Evolutionary conservation across 1,140 invertebrate genomes (phyloP).

Genomic region (Nomia melanderi): DNA sequence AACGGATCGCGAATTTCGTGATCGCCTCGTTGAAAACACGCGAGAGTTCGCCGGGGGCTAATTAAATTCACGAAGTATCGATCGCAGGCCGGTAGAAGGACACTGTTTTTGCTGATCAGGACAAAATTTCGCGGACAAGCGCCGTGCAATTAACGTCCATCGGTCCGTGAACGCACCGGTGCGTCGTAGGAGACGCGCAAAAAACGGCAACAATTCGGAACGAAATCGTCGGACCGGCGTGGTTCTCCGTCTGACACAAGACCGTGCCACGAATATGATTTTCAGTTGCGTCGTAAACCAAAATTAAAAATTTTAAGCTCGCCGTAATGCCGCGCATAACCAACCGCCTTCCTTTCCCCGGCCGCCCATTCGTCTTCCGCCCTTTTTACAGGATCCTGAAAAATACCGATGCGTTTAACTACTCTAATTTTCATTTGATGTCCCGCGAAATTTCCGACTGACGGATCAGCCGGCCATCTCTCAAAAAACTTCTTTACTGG

Average conservation of each 20-base stretch:
- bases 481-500: background rate
- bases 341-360: background rate
- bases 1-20: constrained; percentile 34
- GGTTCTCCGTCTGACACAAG: background rate
- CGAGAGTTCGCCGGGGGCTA: background rate
- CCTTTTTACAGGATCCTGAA: background rate
- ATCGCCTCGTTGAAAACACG: constrained; percentile 14
- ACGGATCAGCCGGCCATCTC: no score
- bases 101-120: constrained; percentile 2
- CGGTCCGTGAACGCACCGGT: background rate
- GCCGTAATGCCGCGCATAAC: constrained; percentile 9
- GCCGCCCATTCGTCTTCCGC: background rate
- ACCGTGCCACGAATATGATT: constrained; percentile 34
- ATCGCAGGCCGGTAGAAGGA: background rate
- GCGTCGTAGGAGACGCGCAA: background rate
- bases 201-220: background rate
- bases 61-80: constrained; percentile 37
- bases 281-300: constrained; percentile 41
- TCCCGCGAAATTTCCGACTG: constrained; percentile 21
- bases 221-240: background rate
- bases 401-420: constrained; percentile 41
- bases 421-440: constrained; percentile 45
- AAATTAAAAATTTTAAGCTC: constrained; percentile 52
- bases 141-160: constrained; percentile 17
- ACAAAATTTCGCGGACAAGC: background rate